Percentiles rank a stretch among this genome's conserved stretches.
phyloP scores from a whole-genome alignment of 2,888 invertebrate species.

The Cacoxenus indagator region DNA sequence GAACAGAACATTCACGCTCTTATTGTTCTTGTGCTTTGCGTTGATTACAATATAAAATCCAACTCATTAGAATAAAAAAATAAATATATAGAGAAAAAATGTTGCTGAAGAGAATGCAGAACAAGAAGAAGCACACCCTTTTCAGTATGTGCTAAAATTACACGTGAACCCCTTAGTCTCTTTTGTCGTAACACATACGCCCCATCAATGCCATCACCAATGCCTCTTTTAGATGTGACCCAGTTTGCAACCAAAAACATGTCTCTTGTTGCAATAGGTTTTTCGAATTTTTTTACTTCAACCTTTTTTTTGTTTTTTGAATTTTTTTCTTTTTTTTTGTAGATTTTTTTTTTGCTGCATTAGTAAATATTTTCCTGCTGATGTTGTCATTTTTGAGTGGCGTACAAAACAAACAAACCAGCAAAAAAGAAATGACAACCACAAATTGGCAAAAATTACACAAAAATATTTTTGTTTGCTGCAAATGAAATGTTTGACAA shows the following conservation, averaged over 20 bases:
- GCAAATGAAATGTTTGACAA: neutral
- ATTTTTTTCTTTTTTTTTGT: neutral
- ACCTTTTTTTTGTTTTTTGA: neutral
- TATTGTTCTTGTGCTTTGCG: too few species aligned
- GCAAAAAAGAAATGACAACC: neutral
- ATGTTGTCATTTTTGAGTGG: neutral
- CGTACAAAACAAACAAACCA: neutral
- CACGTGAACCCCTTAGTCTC: neutral
- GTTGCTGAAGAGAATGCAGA: neutral
- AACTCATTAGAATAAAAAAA: too few species aligned
- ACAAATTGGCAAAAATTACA: neutral
- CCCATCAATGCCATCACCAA: too few species aligned
- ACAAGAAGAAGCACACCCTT: neutral
- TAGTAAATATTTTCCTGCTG: neutral
- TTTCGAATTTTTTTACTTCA: too few species aligned
- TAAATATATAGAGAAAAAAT: too few species aligned
- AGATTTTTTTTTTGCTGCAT: neutral
- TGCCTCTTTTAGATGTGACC: neutral
- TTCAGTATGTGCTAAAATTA: neutral
- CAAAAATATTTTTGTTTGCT: neutral
- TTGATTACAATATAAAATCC: too few species aligned
- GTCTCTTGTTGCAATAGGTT: too few species aligned
- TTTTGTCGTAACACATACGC: too few species aligned
- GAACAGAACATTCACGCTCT: too few species aligned
- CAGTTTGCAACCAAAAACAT: neutral